phyloP scores from a whole-genome alignment of 2,888 invertebrate species.

The Amblyteles armatorius region DNA sequence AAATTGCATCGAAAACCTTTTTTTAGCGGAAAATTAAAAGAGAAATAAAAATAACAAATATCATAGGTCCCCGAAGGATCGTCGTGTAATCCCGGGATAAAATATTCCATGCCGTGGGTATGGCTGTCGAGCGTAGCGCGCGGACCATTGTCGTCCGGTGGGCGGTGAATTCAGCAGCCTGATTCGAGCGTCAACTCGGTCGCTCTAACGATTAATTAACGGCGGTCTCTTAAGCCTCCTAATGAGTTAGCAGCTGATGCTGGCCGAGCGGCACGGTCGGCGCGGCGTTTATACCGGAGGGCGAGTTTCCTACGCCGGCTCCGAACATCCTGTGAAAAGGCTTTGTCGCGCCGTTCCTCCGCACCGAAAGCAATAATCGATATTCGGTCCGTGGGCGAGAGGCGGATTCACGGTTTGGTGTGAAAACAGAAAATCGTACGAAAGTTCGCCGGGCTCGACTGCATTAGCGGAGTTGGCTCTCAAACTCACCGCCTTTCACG shows the following conservation, averaged over 20 bases:
- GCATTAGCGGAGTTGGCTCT: neutral
- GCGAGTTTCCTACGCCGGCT: neutral
- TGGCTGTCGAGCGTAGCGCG: neutral
- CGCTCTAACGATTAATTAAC: constrained; percentile 68
- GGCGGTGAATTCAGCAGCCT: neutral
- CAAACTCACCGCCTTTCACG: constrained; percentile 18
- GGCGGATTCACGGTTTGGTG: neutral
- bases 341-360: neutral
- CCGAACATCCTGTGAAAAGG: neutral
- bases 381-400: neutral
- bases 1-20: neutral
- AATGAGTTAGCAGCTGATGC: constrained; percentile 40
- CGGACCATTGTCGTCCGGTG: neutral
- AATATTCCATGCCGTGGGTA: neutral
- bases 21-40: neutral
- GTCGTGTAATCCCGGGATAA: neutral
- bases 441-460: constrained; percentile 1
- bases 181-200: constrained; percentile 45
- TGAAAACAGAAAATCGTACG: constrained; percentile 13
- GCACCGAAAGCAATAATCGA: constrained; percentile 14
- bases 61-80: neutral
- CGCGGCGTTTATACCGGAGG: neutral
- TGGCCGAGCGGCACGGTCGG: constrained; percentile 7
- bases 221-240: constrained; percentile 29
- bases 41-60: neutral